Evolutionary conservation across 1,140 invertebrate genomes (phyloP).

Genomic region (Heliconius hermathena): DNA sequence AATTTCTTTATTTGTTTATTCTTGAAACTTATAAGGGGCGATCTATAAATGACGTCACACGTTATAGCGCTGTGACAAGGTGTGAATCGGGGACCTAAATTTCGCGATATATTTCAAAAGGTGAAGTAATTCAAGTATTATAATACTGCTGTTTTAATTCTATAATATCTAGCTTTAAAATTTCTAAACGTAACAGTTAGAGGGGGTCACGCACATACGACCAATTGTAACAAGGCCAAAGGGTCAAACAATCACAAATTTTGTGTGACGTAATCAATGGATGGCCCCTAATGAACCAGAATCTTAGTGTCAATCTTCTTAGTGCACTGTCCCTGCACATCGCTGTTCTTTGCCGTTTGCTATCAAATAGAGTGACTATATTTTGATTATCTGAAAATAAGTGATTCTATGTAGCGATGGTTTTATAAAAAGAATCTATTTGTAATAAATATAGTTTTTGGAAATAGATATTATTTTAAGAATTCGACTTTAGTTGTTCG

Average conservation of each 20-base stretch:
- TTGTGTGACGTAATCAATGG: background rate
- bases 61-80: too few relatives aligned
- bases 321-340: constrained; percentile 2
- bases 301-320: constrained; percentile 54
- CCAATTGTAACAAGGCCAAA: too few relatives aligned
- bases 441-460: constrained; percentile 4
- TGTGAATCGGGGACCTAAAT: too few relatives aligned
- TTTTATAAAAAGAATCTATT: constrained; percentile 2
- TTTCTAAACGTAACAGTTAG: too few relatives aligned
- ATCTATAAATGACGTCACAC: too few relatives aligned
- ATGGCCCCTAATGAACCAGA: constrained; percentile 21
- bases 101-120: too few relatives aligned
- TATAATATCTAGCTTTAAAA: too few relatives aligned
- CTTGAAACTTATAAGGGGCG: background rate
- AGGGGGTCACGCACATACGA: too few relatives aligned
- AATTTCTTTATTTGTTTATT: background rate
- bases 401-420: background rate
- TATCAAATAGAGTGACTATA: background rate
- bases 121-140: too few relatives aligned
- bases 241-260: too few relatives aligned
- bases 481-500: background rate
- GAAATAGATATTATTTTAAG: constrained; percentile 9
- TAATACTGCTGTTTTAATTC: background rate
- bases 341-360: background rate
- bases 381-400: background rate